Base-by-base conservation (phyloP, 1,140 invertebrate genomes). In the Oryzaephilus surinamensis region DNA sequence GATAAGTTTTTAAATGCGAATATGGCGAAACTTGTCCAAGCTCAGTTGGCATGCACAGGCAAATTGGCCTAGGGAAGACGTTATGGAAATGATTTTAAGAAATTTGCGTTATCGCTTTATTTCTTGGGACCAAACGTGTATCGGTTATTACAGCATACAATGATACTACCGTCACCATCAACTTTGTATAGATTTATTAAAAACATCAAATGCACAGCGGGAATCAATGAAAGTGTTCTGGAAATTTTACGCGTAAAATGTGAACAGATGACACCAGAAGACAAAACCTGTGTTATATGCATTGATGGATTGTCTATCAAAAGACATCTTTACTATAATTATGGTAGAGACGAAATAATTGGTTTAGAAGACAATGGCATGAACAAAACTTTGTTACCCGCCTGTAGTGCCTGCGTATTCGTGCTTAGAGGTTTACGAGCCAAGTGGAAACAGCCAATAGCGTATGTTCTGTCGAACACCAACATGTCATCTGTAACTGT, bases 361-460 rank as follows among this genome's bases (percentile, higher is more conserved):
- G 47, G 47, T 29, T 41, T 54, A 15, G 39, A 52, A 41, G 43
- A 54, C 16, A 27, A 45, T 8, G 43, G 38, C 33, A 33, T 40
- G 15, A 17, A 28, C 45, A 45, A 42, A 18, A 38, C 35, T 32
- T 40, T 28, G 16, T 17, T 41, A 23, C 26, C 45, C 8, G 44
- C 45, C 23, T 26, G 20, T 12, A 30, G 33, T 35, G 50, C 37
- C 6, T 19, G 32, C 18, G 47, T 50, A 2, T n/a, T 50, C 20
- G 51, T 51, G 48, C 28, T 44, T 5, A 42, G 42, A 36, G 46
- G 49, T 3, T 44, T 54, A 14, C 8, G 29, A 23, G 10, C 18
- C 21, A 48, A 52, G 6, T 56, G 47, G 50, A 48, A 56, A 19
- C 50, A 52, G 41, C 47, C 54, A 23, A 15, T 52, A 15, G 33